Conservation (phyloP, 2,113 vertebrate species). For the Sorex araneus region DNA sequence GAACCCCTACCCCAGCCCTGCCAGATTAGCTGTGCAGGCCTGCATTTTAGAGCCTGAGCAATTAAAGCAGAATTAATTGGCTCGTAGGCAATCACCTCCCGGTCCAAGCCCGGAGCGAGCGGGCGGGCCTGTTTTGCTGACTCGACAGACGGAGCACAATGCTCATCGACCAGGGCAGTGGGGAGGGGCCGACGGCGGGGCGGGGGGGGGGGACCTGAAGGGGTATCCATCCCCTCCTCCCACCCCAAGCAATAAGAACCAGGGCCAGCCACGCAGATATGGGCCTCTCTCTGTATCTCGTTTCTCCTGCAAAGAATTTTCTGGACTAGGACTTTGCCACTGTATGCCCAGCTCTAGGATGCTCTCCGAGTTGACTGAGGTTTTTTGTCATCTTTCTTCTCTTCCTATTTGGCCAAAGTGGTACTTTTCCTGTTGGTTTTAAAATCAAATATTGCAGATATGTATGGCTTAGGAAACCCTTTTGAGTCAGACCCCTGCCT, state of each 20-base stretch:
- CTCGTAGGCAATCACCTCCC: conserved; percentile 49
- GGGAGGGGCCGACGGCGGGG: too few relatives aligned
- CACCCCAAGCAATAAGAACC: neutral
- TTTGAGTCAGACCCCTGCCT: neutral
- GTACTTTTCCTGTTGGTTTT: conserved; percentile 69
- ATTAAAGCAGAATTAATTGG: conserved; percentile 86
- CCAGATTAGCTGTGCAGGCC: conserved; percentile 67
- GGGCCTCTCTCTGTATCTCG: neutral
- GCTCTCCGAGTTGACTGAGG: conserved; percentile 58
- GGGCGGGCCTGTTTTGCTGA: conserved; percentile 73
- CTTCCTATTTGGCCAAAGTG: conserved; percentile 31
- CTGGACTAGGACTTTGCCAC: conserved; percentile 40
- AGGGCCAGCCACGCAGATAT: neutral
- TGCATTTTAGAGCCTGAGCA: conserved; percentile 60
- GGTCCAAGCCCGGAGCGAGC: neutral
- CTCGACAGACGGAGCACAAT: conserved; percentile 51
- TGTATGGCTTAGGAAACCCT: neutral
- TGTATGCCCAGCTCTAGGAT: neutral
- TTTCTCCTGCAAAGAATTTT: conserved; percentile 2
- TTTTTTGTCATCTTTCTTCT: conserved; percentile 52
- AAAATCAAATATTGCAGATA: conserved; percentile 52
- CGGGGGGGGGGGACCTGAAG: neutral
- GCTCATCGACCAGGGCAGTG: neutral
- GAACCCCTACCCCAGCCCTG: neutral
- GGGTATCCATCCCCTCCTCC: neutral